Base-by-base conservation (phyloP, 2,888 invertebrate species). In the Pinctada fucata region DNA sequence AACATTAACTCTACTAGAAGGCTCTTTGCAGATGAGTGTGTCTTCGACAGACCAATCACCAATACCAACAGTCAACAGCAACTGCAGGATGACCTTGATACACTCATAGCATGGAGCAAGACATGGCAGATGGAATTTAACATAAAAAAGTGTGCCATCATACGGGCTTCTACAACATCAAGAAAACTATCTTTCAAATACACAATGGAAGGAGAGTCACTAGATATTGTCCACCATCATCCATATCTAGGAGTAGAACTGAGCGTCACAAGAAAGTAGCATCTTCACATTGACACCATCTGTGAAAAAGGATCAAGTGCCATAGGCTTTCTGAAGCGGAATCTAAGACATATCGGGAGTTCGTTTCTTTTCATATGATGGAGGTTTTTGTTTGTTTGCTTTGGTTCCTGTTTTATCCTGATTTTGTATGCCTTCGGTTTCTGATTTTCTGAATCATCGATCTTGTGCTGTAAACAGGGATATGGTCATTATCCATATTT, bases 231-330 rank as follows among this genome's bases (percentile, higher is more conserved):
- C 10, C 51, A 75, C 65, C 70, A 79, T 45, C 76, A 79, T 68
- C 68, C 79, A 45, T 79, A 76, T 10, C 51, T 73, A 49, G 79
- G 75, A 49, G 75, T 75, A 6, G 72, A 79, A 71, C 71, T 75
- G n/a, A 70, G 71, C 16, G 71, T 66, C 58, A 79, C 5, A 48
- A 45, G 75, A 68, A 79, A 73, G 45, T 69, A 51, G 50, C 47
- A 79, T 31, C 48, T 70, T 5, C 79, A 76, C 31, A 76, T 79
- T n/a, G 68, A 76, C 48, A 76, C 58, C 45, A 79, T 79, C 31
- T 76, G 72, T 10, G 13, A 69, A 75, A 52, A 71, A 65, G 51
- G 72, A 16, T 79, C 69, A 45, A 63, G 64, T 10, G 66, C 16
- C n/a, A 51, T 79, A 3, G 76, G 76, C 50, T 79, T 76, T 45